A percentile compares a stretch with the other conserved stretches of the same genome.
Conservation (phyloP, 2,113 vertebrate genomes). For the Psittacula cyanocephala region DNA sequence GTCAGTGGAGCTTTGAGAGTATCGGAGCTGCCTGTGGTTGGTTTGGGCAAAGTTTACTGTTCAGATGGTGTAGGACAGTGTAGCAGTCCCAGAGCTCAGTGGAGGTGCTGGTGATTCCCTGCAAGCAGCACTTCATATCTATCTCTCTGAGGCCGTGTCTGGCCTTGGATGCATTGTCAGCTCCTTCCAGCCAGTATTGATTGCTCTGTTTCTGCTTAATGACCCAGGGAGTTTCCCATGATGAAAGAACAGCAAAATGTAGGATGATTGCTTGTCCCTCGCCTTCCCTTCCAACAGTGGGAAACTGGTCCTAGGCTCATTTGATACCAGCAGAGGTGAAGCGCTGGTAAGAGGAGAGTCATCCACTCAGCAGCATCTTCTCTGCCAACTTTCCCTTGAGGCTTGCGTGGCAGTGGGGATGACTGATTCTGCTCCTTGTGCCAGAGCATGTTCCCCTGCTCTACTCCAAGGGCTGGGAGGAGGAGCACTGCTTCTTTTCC, state of each 20-base stretch:
- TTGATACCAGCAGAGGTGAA: neutral
- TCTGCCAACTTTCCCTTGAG: neutral
- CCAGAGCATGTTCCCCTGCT: neutral
- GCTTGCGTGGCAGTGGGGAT: neutral
- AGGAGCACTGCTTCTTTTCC: neutral
- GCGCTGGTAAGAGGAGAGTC: neutral
- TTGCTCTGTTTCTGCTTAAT: neutral
- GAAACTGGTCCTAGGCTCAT: neutral
- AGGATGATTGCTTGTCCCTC: neutral
- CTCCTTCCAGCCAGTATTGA: neutral
- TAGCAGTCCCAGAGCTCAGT: accelerated
- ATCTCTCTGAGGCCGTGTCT: neutral
- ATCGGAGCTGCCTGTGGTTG: neutral
- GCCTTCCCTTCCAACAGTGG: neutral
- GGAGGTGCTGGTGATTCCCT: neutral
- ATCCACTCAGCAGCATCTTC: neutral
- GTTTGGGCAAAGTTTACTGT: neutral
- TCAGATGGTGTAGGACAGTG: neutral
- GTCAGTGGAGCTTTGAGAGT: neutral
- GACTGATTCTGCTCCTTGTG: neutral
- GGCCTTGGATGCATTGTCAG: neutral
- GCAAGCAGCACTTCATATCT: neutral
- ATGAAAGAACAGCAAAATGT: neutral
- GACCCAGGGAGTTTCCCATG: neutral
- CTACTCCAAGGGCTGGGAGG: neutral